These are phyloP conservation scores for Schizaphis graminum DNA, from an alignment of 2,888 invertebrate genomes.

Conservation along the genomic window DNA sequence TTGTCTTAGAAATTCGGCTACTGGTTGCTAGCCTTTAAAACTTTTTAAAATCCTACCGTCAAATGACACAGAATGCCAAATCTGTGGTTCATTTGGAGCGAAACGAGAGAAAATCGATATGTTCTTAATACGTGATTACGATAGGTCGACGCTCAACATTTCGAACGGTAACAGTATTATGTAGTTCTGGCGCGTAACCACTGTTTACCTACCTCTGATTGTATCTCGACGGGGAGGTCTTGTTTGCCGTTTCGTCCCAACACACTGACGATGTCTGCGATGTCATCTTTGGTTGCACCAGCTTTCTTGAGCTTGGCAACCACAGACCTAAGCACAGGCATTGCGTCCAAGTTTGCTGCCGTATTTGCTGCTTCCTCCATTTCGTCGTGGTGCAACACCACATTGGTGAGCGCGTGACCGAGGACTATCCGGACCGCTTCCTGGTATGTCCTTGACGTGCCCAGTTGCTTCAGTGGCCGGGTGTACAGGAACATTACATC, in stretches of 20 bases:
- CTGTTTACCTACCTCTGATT: not conserved
- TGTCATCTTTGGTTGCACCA: not conserved
- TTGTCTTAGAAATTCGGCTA: too few relatives aligned
- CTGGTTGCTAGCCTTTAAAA: too few relatives aligned
- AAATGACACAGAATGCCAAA: too few relatives aligned
- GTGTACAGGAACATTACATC: conserved; percentile 28
- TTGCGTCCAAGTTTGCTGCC: accelerated
- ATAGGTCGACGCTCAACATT: too few relatives aligned
- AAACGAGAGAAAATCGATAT: too few relatives aligned
- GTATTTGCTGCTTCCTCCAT: not conserved
- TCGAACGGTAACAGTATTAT: too few relatives aligned
- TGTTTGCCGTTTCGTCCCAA: not conserved
- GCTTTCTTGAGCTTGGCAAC: accelerated
- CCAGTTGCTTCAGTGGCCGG: not conserved
- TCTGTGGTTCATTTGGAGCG: too few relatives aligned
- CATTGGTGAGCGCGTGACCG: not conserved
- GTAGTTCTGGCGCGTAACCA: not conserved
- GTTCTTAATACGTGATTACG: too few relatives aligned
- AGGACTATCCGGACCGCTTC: not conserved
- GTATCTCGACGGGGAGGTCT: not conserved
- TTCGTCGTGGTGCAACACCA: not conserved
- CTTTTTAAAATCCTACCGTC: too few relatives aligned
- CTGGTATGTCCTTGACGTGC: not conserved
- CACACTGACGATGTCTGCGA: not conserved
- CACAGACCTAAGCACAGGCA: not conserved